Evolutionary conservation across 2,797 vertebrate species (phyloP).

Genomic region (Peromyscus eremicus): DNA sequence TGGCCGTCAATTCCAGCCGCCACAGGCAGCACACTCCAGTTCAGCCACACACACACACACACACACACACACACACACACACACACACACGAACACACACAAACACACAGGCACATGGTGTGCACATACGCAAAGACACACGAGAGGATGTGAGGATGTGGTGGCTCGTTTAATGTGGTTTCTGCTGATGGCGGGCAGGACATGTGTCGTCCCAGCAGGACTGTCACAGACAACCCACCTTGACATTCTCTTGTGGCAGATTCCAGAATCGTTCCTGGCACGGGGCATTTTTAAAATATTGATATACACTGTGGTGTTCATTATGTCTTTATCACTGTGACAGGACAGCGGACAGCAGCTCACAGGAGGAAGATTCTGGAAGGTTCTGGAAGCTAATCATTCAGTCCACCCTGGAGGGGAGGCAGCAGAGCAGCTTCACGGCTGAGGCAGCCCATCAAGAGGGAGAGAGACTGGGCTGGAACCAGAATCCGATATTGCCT

Average conservation of each 20-base stretch:
- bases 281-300: neutral
- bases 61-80: neutral
- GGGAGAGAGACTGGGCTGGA: neutral
- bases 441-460: too few relatives aligned
- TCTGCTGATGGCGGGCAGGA: neutral
- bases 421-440: neutral
- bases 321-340: neutral
- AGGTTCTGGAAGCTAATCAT: neutral
- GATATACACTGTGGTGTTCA: neutral
- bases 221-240: fast-evolving
- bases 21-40: neutral
- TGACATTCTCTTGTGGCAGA: neutral
- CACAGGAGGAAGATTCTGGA: neutral
- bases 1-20: neutral
- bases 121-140: too few relatives aligned
- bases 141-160: neutral
- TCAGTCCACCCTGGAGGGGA: neutral
- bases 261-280: neutral
- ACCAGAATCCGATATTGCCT: too few relatives aligned
- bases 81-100: neutral
- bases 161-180: neutral
- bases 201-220: neutral
- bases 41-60: neutral
- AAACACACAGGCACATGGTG: neutral
- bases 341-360: neutral